Conservation (phyloP, 2,113 vertebrate species). For the Poecile atricapillus region DNA sequence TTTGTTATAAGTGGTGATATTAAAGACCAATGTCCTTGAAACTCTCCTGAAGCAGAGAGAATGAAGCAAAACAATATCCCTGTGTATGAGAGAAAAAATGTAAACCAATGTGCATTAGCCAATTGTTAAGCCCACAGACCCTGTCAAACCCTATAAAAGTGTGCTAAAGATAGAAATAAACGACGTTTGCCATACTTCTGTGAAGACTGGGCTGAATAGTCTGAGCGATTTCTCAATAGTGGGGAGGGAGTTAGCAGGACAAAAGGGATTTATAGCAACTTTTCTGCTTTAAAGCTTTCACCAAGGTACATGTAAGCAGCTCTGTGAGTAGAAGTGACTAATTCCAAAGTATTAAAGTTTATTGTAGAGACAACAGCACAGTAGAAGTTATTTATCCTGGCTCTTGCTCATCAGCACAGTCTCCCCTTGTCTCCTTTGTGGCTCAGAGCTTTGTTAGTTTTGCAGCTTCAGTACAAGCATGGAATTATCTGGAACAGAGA, state of each 20-base stretch:
- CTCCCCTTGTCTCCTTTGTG: background rate
- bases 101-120: too few relatives aligned
- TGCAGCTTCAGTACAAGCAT: background rate
- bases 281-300: background rate
- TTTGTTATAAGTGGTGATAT: too few relatives aligned
- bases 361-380: background rate
- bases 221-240: too few relatives aligned
- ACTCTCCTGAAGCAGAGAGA: too few relatives aligned
- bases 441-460: background rate
- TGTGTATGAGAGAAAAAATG: too few relatives aligned
- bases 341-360: background rate
- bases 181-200: too few relatives aligned
- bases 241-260: background rate
- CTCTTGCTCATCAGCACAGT: background rate
- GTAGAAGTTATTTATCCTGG: background rate
- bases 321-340: background rate
- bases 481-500: background rate
- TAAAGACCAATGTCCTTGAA: too few relatives aligned
- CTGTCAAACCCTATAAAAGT: too few relatives aligned
- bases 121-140: too few relatives aligned
- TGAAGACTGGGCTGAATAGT: too few relatives aligned
- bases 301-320: background rate
- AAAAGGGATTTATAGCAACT: background rate
- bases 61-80: too few relatives aligned
- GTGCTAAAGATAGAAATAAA: too few relatives aligned